A percentile compares a stretch with the other conserved stretches of the same genome.
phyloP scores from a whole-genome alignment of 2,113 vertebrate species.

The Ameiurus melas region DNA sequence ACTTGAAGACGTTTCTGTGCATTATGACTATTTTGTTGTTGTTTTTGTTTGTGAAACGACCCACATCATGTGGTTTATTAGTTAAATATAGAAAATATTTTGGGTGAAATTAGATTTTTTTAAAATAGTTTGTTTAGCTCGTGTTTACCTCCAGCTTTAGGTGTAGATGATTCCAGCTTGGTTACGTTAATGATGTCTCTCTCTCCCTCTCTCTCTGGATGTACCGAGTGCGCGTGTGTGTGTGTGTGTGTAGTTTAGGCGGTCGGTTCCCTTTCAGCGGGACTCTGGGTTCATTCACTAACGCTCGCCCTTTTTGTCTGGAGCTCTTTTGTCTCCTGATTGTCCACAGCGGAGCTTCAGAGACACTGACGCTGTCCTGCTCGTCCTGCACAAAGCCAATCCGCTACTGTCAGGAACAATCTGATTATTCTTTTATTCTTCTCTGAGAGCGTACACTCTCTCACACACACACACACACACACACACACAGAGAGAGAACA shows the following conservation, averaged over 20 bases:
- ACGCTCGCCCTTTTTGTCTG: neutral
- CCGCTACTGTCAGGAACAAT: slow-evolving; percentile 45
- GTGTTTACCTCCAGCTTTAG: neutral
- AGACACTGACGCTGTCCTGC: slow-evolving; percentile 42
- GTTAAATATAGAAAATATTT: neutral
- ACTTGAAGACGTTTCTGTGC: neutral
- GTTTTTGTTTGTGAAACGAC: neutral
- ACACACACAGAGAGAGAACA: neutral
- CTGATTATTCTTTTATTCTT: slow-evolving; percentile 22
- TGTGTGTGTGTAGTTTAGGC: neutral
- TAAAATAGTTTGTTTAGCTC: neutral
- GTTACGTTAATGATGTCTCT: slow-evolving; percentile 16
- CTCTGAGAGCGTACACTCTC: neutral
- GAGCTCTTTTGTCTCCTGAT: slow-evolving; percentile 38
- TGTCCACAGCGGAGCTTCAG: slow-evolving; percentile 35
- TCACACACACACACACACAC: neutral
- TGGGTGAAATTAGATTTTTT: too few species aligned
- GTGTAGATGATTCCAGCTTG: neutral
- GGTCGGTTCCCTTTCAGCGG: neutral
- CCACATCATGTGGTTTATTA: neutral
- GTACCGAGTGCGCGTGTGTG: neutral
- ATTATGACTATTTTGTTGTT: neutral
- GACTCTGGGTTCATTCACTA: slow-evolving; percentile 3
- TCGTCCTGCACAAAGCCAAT: slow-evolving; percentile 54
- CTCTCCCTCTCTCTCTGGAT: neutral